Evolutionary conservation across 2,113 vertebrate species (phyloP), one percentile per base, ranked within the genome.

Genomic region (Maccullochella peelii): DNA sequence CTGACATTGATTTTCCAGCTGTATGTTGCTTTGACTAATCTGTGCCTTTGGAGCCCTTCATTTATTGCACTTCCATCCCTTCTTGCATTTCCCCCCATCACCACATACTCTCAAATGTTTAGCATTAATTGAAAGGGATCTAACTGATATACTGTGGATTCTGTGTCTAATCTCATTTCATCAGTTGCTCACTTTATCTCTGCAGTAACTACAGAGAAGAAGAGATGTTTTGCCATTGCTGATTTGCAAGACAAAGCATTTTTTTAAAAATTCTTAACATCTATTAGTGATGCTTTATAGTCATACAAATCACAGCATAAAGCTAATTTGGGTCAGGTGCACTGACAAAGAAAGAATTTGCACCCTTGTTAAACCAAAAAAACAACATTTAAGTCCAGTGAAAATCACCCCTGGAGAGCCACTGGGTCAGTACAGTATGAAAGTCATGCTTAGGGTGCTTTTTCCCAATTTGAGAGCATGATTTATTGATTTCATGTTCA

Each of bases 11-110:
- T 84, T 57, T 3, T 10, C 86, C 65, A 77, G 87, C 86, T 83
- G 85, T 66, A 70, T 70, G 44, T 73, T 74, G 68, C 80, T 89
- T 84, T 88, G 89, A 90, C 87, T 81, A 70, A 88, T 80, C 76
- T 76, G 80, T 80, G 18, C 55, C 47, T 86, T 86, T 74, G 68
- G 57, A 82, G 36, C 77, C 73, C 47, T 72, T 63, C 54, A 80
- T 72, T 88, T 66, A 38, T 52, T 36, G 16, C 42, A 36, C 72
- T 85, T 61, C 80, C 25, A 73, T 79, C 73, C 47, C 2, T 9
- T 23, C 55, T 33, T 27, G 21, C 68, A n/a, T 71, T 71, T 42
- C n/a, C 49, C 54, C n/a, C 42, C 72, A 58, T 58, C 25, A 14
- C 70, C 10, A 23, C 61, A n/a, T 16, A 25, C 44, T 65, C 63